Percentiles rank a stretch among this genome's conserved stretches.
Evolutionary conservation across 2,797 vertebrate species (phyloP).

Genomic region (Nyctibius grandis): DNA sequence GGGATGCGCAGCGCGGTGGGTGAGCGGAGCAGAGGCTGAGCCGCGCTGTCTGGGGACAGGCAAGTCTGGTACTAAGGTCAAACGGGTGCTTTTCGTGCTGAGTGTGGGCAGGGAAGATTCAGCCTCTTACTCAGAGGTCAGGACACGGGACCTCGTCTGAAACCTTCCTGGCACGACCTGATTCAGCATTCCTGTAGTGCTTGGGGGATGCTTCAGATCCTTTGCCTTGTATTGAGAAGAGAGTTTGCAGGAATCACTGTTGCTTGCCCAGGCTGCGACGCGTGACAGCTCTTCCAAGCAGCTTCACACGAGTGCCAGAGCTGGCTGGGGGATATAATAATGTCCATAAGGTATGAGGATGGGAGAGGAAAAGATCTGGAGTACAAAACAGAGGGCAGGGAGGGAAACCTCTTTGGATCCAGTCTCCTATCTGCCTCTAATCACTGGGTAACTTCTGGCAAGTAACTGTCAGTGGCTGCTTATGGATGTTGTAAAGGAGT

Average conservation of each 20-base stretch:
- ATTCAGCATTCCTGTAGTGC: neutral
- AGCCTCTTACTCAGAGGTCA: neutral
- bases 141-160: rapidly evolving
- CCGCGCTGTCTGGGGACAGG: neutral
- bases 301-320: rapidly evolving
- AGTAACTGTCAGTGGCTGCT: neutral
- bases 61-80: neutral
- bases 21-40: neutral
- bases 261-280: neutral
- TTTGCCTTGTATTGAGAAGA: neutral
- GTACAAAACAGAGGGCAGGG: neutral
- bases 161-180: neutral
- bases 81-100: rapidly evolving
- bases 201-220: neutral
- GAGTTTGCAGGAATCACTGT: neutral
- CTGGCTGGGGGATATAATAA: neutral
- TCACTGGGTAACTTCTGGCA: neutral
- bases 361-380: neutral
- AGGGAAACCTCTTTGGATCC: neutral
- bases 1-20: neutral
- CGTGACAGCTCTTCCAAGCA: neutral
- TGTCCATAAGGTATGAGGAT: rapidly evolving
- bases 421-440: neutral
- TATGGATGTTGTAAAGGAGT: neutral
- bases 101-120: neutral